Conservation (phyloP, 2,888 invertebrate species). For the Pristionchus arcanus region DNA sequence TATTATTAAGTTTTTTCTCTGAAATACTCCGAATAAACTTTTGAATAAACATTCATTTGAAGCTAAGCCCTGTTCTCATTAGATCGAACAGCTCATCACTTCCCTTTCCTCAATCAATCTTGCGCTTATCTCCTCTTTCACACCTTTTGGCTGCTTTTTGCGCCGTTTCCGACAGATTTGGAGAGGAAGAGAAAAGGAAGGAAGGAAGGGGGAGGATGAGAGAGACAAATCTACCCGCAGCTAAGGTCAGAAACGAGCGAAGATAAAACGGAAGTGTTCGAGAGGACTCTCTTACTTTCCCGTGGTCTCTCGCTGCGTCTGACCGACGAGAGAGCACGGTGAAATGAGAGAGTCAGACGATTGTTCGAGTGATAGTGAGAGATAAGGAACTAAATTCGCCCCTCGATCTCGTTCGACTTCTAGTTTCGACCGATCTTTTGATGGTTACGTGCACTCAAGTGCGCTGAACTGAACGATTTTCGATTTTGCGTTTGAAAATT, state of each 20-base stretch:
- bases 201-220: not conserved
- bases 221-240: conserved; percentile 38
- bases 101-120: not conserved
- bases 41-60: no score
- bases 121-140: conserved; percentile 1
- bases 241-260: conserved; percentile 39
- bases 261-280: conserved; percentile 47
- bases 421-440: conserved; percentile 47
- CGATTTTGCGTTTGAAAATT: no score
- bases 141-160: conserved; percentile 26
- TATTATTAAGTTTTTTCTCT: no score
- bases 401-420: not conserved
- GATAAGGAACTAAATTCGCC: conserved; percentile 16
- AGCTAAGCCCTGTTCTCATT: not conserved
- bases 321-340: not conserved
- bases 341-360: not conserved
- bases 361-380: conserved; percentile 30
- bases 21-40: no score
- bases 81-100: no score
- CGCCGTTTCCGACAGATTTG: conserved; percentile 14
- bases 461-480: not conserved
- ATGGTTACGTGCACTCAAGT: conserved; percentile 13
- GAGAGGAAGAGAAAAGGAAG: conserved; percentile 26
- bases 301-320: not conserved
- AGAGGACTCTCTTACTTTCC: not conserved